phyloP scores from a whole-genome alignment of 2,888 invertebrate species.

The Lepidocyrtinus sp. region DNA sequence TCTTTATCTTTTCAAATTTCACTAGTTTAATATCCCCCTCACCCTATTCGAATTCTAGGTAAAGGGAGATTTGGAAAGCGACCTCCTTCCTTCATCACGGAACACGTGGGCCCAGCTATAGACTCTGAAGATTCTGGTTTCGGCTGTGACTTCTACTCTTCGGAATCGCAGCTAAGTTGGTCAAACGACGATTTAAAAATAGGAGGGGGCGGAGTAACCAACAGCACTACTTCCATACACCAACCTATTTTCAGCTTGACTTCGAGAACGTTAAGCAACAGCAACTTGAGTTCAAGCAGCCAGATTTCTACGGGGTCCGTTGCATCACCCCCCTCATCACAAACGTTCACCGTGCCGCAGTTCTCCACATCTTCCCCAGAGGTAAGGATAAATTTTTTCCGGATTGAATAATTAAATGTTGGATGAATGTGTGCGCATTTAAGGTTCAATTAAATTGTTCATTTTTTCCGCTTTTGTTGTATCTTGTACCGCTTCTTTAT shows the following conservation, averaged over 20 bases:
- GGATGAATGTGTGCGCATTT: background rate
- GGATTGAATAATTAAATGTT: background rate
- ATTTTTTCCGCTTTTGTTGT: background rate
- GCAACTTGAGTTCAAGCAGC: conserved; percentile 36
- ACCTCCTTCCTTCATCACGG: conserved; percentile 58
- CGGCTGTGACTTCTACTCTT: conserved; percentile 82
- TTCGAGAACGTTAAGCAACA: conserved; percentile 36
- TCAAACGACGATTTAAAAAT: conserved; percentile 61
- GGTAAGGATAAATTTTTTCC: conserved; percentile 33
- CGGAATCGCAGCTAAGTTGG: conserved; percentile 67
- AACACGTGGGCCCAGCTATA: conserved; percentile 71
- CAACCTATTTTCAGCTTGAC: conserved; percentile 47
- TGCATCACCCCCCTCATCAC: conserved; percentile 7
- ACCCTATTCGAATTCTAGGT: conserved; percentile 49
- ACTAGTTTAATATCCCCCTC: background rate
- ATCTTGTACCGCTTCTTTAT: too few relatives aligned
- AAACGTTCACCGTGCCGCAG: conserved; percentile 31
- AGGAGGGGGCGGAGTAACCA: background rate
- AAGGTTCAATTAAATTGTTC: background rate
- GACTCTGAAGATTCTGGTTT: conserved; percentile 92
- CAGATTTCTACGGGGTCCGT: conserved; percentile 25
- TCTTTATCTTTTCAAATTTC: background rate
- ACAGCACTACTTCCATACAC: conserved; percentile 29
- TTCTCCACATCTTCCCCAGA: conserved; percentile 45
- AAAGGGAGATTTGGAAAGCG: conserved; percentile 69